These are phyloP conservation scores for Oceanodroma tethys DNA, from an alignment of 2,113 vertebrate genomes.

Conservation along the genomic window DNA sequence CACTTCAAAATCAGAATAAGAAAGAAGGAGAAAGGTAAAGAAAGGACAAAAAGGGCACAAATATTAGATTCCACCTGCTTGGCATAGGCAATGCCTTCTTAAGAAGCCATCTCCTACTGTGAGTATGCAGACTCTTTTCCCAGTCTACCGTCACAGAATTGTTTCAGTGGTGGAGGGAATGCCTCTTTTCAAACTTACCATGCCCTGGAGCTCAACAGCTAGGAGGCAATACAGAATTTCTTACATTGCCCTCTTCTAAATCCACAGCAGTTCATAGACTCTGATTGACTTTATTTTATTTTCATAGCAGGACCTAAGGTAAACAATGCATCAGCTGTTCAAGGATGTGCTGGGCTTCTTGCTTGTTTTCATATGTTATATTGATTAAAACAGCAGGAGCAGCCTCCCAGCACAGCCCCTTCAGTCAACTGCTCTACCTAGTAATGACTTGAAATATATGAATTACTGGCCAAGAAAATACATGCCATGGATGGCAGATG, in stretches of 20 bases:
- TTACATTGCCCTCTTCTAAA: background rate
- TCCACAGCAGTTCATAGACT: background rate
- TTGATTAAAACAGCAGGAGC: constrained; percentile 2
- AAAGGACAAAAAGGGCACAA: background rate
- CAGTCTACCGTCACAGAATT: background rate
- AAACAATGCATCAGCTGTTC: background rate
- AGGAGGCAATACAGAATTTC: background rate
- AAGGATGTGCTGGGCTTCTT: background rate
- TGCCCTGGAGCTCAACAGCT: background rate
- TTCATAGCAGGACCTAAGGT: background rate
- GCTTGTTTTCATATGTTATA: background rate
- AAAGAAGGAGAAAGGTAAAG: background rate
- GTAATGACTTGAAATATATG: background rate
- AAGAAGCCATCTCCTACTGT: background rate
- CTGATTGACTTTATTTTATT: background rate
- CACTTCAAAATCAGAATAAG: background rate
- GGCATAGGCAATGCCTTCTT: background rate
- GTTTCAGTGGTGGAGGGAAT: background rate
- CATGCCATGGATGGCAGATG: background rate
- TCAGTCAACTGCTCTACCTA: background rate
- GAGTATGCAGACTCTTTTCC: background rate
- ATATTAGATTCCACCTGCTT: background rate
- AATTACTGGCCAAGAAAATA: background rate
- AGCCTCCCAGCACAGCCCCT: background rate
- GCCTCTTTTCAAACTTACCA: background rate